phyloP scores from a whole-genome alignment of 2,797 vertebrate genomes.

The Hemibagrus guttatus region DNA sequence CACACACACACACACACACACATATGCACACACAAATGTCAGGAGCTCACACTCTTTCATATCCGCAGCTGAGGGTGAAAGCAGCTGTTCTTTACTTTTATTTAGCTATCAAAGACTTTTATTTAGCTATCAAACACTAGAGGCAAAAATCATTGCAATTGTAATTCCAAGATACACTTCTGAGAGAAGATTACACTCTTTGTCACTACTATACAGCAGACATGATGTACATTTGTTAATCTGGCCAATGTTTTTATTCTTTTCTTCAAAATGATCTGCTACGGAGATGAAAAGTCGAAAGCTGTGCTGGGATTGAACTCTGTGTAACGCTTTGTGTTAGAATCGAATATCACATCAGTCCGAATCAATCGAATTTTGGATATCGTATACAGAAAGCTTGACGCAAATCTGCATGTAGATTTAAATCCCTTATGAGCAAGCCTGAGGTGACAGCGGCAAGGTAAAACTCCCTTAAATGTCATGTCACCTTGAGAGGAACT shows the following conservation, averaged over 20 bases:
- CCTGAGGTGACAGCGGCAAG: background rate
- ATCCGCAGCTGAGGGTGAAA: background rate
- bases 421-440: background rate
- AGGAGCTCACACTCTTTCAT: background rate
- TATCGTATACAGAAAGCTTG: background rate
- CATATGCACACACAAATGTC: background rate
- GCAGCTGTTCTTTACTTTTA: conserved; percentile 2
- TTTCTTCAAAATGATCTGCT: background rate
- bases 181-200: too few species aligned
- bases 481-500: background rate
- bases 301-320: background rate
- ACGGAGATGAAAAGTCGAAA: background rate
- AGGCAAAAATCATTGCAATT: background rate
- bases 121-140: background rate
- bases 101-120: background rate
- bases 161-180: background rate
- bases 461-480: background rate
- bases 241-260: too few species aligned
- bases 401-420: background rate
- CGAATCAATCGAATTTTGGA: background rate
- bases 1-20: background rate
- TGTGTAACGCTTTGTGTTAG: background rate
- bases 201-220: background rate
- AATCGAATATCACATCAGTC: background rate
- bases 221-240: background rate